These are phyloP conservation scores for Eurosta solidaginis DNA, from an alignment of 1,140 invertebrate species.

Conservation along the genomic window DNA sequence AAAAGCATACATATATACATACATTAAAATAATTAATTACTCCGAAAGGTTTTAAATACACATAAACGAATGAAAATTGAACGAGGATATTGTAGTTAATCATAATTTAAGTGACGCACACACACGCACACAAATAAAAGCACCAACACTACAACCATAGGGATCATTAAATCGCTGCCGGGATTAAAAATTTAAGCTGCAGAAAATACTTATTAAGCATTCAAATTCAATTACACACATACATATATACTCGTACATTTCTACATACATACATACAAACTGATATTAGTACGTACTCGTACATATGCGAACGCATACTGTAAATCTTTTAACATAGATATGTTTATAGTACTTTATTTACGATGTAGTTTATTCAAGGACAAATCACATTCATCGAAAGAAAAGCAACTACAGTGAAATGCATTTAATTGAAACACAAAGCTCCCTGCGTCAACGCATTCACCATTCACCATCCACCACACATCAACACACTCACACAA, in stretches of 20 bases:
- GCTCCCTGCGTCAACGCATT: too few species aligned
- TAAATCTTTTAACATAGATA: too few species aligned
- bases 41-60: background rate
- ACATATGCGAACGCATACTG: too few species aligned
- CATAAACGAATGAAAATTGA: background rate
- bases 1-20: background rate
- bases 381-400: background rate
- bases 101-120: background rate
- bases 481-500: background rate
- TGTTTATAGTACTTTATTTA: background rate
- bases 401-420: background rate
- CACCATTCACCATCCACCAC: too few species aligned
- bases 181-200: too few species aligned
- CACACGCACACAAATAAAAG: background rate
- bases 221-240: background rate
- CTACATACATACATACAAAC: too few species aligned
- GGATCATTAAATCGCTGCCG: background rate
- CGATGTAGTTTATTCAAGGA: too few species aligned
- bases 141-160: background rate
- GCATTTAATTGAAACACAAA: background rate
- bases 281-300: too few species aligned
- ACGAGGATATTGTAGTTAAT: background rate
- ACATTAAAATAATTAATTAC: background rate
- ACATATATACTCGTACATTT: background rate
- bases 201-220: background rate